Evolutionary conservation across 1,140 invertebrate species (phyloP), one percentile per base, ranked within the genome.

Genomic region (Dendrolimus kikuchii): DNA sequence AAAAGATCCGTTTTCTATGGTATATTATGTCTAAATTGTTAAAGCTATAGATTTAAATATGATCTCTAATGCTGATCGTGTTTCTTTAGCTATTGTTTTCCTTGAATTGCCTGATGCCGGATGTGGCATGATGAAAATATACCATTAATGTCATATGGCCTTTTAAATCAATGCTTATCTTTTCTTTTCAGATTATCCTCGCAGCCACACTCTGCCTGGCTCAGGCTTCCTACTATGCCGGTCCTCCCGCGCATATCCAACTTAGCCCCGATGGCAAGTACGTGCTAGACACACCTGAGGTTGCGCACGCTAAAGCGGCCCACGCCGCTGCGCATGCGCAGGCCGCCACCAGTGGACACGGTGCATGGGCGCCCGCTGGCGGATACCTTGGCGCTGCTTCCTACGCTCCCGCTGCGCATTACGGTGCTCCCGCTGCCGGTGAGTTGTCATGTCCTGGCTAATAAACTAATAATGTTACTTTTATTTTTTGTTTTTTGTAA

Each of bases 241-340:
- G 79, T 43, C 62, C 78, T 7, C 76, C 79, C 39, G 84, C 84
- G 5, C 79, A 70, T 55, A 71, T 87, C 54, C 81, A 86, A 59
- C 76, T 87, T n/a, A 86, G 78, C 40, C 72, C 75, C 5, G 84
- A 87, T 50, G 84, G 84, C 63, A 78, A 86, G 46, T 79, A 78
- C 56, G 66, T 88, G 52, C 59, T 80, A 38, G 85, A 87, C 66
- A 87, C 85, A 5, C 85, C 85, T 8, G 85, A 87, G 62, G 85
- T 87, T 9, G 77, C 82, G 7, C 85, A 87, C 71, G 85, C 85
- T 45, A 86, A 84, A 52, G 80, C 80, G 9, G 81, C 85, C 4
- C 85, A 87, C 53, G 60, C 75, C 5, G 80, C 81, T 4, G 82
- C 81, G 36, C 79, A 83, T 54, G 78, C 85, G 55, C 77, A 81